Evolutionary conservation across 2,888 invertebrate genomes (phyloP).

Genomic region (Eupithecia abbreviata): DNA sequence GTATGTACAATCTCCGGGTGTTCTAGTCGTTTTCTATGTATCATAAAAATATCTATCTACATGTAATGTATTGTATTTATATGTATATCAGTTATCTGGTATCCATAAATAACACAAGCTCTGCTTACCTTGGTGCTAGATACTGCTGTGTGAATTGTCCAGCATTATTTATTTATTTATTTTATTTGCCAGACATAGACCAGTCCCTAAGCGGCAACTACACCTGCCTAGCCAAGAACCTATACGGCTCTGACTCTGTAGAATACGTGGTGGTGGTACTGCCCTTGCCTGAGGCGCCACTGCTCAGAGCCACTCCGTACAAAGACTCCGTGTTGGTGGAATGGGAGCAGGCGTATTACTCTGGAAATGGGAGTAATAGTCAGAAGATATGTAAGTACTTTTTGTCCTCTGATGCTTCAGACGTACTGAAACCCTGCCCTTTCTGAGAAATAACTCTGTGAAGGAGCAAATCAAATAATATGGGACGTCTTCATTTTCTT

Average conservation of each 20-base stretch:
- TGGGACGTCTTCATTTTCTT: no score
- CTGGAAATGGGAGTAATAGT: constrained; percentile 60
- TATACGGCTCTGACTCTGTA: constrained; percentile 92
- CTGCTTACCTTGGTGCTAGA: no score
- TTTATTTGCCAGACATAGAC: constrained; percentile 66
- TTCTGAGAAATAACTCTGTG: not conserved
- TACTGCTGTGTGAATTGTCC: no score
- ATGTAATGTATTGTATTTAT: no score
- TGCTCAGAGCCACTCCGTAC: constrained; percentile 82
- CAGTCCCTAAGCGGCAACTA: constrained; percentile 89
- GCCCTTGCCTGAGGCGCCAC: constrained; percentile 89
- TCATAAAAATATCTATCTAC: no score
- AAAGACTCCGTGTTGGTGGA: constrained; percentile 84
- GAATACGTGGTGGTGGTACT: constrained; percentile 90
- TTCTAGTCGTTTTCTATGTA: no score
- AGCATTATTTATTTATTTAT: no score
- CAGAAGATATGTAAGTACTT: constrained; percentile 76
- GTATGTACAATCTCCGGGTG: no score
- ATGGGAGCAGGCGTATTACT: constrained; percentile 85
- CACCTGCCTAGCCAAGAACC: constrained; percentile 91
- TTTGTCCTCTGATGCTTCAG: not conserved
- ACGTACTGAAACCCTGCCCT: not conserved
- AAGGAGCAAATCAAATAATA: not conserved
- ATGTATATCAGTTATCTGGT: no score
- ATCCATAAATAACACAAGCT: no score